Percentiles rank a stretch among this genome's conserved stretches.
phyloP scores from a whole-genome alignment of 1,140 invertebrate genomes.

The Drosophila sturtevanti region DNA sequence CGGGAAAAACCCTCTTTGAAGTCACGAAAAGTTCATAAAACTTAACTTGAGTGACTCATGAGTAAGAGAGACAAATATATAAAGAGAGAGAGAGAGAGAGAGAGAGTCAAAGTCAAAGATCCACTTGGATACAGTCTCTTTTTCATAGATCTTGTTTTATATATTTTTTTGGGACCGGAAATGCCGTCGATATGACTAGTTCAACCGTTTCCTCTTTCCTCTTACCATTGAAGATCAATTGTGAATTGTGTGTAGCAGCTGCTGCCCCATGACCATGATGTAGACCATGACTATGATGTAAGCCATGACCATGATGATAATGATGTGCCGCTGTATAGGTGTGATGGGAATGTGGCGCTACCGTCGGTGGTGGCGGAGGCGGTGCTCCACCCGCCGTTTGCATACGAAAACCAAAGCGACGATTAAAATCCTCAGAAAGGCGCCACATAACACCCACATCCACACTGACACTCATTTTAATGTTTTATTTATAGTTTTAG shows the following conservation, averaged over 20 bases:
- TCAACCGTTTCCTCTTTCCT: slow-evolving; percentile 35
- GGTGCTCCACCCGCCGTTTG: slow-evolving; percentile 43
- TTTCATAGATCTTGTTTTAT: slow-evolving; percentile 13
- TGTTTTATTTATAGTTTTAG: slow-evolving; percentile 14
- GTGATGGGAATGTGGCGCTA: slow-evolving; percentile 62
- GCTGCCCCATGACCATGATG: slow-evolving; percentile 31
- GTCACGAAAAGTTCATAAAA: slow-evolving; percentile 46
- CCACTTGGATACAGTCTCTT: neutral
- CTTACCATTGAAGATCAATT: slow-evolving; percentile 84
- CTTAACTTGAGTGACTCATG: slow-evolving; percentile 32
- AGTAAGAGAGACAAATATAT: slow-evolving; percentile 13
- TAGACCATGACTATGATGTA: slow-evolving; percentile 51
- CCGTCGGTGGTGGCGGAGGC: slow-evolving; percentile 34
- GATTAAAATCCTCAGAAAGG: slow-evolving; percentile 81
- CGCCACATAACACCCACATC: slow-evolving; percentile 83
- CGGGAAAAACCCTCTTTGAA: slow-evolving; percentile 39
- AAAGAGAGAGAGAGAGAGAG: slow-evolving; percentile 8
- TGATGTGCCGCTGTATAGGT: slow-evolving; percentile 59
- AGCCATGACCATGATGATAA: slow-evolving; percentile 67
- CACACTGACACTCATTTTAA: slow-evolving; percentile 79
- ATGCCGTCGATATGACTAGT: slow-evolving; percentile 38
- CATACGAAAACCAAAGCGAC: slow-evolving; percentile 79
- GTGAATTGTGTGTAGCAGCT: slow-evolving; percentile 63
- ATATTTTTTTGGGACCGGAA: slow-evolving; percentile 45
- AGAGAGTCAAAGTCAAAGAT: slow-evolving; percentile 4